Percentiles rank a stretch among this genome's conserved stretches.
These are phyloP conservation scores for Chloromyia formosa DNA, from an alignment of 2,888 invertebrate species.

Conservation along the genomic window DNA sequence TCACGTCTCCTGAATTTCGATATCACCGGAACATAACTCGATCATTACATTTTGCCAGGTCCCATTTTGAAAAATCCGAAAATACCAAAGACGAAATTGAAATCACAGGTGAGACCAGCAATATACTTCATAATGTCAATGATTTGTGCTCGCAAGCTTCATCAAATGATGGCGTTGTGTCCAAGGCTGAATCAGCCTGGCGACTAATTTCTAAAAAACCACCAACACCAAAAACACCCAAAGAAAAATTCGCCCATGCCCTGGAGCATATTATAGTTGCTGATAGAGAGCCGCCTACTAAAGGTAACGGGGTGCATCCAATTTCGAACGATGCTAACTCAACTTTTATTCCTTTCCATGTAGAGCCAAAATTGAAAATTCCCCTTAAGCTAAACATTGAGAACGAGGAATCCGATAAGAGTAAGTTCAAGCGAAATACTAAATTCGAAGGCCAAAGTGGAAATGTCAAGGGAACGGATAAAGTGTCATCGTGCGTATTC, in stretches of 20 bases:
- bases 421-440: conserved; percentile 59
- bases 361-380: conserved; percentile 43
- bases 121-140: conserved; percentile 55
- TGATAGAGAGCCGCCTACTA: conserved; percentile 52
- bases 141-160: conserved; percentile 52
- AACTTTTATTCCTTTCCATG: neutral
- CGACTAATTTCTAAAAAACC: conserved; percentile 66
- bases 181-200: conserved; percentile 62
- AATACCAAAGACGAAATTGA: conserved; percentile 67
- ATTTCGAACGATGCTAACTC: neutral
- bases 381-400: conserved; percentile 56
- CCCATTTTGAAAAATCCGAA: conserved; percentile 79
- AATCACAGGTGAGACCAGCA: conserved; percentile 53
- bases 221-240: conserved; percentile 69
- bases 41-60: conserved; percentile 62
- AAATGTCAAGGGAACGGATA: conserved; percentile 72
- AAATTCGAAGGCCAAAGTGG: conserved; percentile 62
- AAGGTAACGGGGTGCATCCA: conserved; percentile 29
- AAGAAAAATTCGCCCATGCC: conserved; percentile 65
- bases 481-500: conserved; percentile 86
- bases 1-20: neutral
- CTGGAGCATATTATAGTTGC: conserved; percentile 58
- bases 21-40: neutral
- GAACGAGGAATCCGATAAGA: conserved; percentile 64
- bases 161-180: conserved; percentile 17